These are phyloP conservation scores for Orchesella cincta DNA, from an alignment of 1,140 invertebrate species.

Conservation along the genomic window DNA sequence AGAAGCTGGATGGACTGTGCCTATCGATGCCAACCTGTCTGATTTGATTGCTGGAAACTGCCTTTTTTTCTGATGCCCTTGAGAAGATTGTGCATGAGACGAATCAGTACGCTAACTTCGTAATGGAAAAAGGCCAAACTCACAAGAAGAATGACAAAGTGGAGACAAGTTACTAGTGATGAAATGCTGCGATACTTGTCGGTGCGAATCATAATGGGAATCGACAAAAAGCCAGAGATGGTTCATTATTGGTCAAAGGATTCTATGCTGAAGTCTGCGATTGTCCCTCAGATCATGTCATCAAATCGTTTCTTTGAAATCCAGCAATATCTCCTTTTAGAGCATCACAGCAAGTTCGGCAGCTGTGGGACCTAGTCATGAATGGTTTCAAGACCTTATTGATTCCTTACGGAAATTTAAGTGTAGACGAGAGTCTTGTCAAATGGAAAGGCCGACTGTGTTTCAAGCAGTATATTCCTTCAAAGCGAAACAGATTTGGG, in stretches of 20 bases:
- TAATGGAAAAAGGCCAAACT: background rate
- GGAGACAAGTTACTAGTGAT: background rate
- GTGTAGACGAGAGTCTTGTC: slow-evolving; percentile 39
- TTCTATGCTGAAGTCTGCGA: background rate
- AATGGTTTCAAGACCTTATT: background rate
- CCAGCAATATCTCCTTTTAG: background rate
- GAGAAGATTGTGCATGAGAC: background rate
- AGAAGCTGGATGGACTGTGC: background rate
- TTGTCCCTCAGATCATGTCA: background rate
- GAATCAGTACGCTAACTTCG: background rate
- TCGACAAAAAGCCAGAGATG: background rate
- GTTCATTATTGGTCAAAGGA: background rate
- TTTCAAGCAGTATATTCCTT: slow-evolving; percentile 39
- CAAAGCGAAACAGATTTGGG: slow-evolving; percentile 36
- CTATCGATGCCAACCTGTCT: background rate
- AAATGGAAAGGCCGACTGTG: slow-evolving; percentile 40
- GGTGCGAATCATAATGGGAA: slow-evolving; percentile 7
- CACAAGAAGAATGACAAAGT: background rate
- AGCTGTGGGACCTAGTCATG: background rate
- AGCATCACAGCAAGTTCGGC: slow-evolving; percentile 1
- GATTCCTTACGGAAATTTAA: slow-evolving; percentile 27
- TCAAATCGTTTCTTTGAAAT: background rate
- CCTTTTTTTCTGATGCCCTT: background rate
- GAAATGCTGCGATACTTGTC: background rate
- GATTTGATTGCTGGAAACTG: background rate